These are phyloP conservation scores for Caenorhabditis imperialis DNA, from an alignment of 2,888 invertebrate species.

Conservation along the genomic window DNA sequence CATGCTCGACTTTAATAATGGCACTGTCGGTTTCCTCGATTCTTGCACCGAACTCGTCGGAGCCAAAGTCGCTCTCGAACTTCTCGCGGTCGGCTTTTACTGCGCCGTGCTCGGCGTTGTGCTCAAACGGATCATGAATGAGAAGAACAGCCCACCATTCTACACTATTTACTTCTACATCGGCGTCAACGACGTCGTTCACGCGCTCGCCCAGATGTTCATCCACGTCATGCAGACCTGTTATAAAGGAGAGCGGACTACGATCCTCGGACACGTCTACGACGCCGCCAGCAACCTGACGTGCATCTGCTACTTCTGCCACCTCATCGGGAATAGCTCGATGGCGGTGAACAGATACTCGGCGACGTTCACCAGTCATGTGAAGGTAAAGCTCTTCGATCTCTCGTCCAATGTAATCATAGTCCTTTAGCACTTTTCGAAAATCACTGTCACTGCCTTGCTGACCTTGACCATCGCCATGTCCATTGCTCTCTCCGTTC, in stretches of 20 bases:
- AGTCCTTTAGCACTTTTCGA: constrained; percentile 13
- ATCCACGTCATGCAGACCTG: neutral
- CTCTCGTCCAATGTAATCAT: neutral
- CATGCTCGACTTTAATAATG: too few relatives aligned
- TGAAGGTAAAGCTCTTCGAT: neutral
- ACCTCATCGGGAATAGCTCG: constrained; percentile 23
- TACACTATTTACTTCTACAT: constrained; percentile 11
- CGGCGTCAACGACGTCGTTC: constrained; percentile 17
- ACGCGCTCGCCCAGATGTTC: constrained; percentile 16
- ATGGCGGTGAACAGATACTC: constrained; percentile 30
- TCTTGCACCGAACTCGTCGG: too few relatives aligned
- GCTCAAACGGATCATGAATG: neutral
- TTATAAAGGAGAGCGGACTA: neutral
- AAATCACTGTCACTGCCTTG: neutral
- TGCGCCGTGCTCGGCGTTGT: neutral
- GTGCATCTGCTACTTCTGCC: constrained; percentile 17
- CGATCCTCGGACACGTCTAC: neutral
- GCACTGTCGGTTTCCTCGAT: too few relatives aligned
- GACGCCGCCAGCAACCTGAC: constrained; percentile 13
- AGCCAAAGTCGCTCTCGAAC: too few relatives aligned
- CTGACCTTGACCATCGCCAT: neutral
- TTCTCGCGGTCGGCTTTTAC: constrained; percentile 2
- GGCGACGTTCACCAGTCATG: constrained; percentile 2
- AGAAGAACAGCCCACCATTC: constrained; percentile 11
- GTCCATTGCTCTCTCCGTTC: constrained; percentile 1